These are phyloP conservation scores for Cynopterus brachyotis DNA, from an alignment of 2,113 vertebrate species.

Conservation along the genomic window DNA sequence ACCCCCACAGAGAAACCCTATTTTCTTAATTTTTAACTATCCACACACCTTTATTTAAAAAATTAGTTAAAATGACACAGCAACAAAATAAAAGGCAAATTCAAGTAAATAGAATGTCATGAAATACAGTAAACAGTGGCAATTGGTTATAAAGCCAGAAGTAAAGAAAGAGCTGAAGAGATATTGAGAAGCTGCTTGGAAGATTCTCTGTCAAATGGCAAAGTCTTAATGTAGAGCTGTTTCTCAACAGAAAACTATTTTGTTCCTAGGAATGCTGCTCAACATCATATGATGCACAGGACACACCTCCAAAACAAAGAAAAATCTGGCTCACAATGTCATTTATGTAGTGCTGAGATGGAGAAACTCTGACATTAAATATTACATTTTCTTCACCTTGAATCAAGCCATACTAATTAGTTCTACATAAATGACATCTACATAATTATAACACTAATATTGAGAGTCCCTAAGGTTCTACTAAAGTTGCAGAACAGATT, in stretches of 20 bases:
- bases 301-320: background rate
- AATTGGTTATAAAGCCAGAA: background rate
- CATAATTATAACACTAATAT: background rate
- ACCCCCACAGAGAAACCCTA: background rate
- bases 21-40: background rate
- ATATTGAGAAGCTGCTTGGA: background rate
- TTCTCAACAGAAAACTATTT: background rate
- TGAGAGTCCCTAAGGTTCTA: background rate
- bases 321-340: background rate
- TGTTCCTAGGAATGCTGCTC: background rate
- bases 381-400: background rate
- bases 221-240: background rate
- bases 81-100: background rate
- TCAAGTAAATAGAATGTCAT: background rate
- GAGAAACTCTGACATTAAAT: background rate
- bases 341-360: background rate
- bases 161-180: background rate
- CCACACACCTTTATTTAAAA: background rate
- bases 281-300: background rate
- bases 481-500: background rate
- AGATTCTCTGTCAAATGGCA: background rate
- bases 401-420: background rate
- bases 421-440: background rate
- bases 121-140: background rate
- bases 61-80: background rate